These are phyloP conservation scores for Bombus soroeensis DNA, from an alignment of 1,140 invertebrate genomes.

Conservation along the genomic window DNA sequence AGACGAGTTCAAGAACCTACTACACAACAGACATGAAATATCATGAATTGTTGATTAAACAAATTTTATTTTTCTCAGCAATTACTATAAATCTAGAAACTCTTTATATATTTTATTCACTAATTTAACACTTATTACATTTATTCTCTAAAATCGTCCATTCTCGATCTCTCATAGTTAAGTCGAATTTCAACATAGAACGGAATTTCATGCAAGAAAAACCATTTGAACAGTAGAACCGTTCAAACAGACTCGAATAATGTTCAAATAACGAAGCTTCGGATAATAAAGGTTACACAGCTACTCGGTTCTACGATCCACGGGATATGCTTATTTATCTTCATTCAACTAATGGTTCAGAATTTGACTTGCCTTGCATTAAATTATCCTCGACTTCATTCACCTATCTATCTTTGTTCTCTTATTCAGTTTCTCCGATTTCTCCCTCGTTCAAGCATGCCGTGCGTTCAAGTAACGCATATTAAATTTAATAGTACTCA, in stretches of 20 bases:
- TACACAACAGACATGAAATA: not conserved
- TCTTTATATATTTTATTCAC: not conserved
- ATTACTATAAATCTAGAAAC: not conserved
- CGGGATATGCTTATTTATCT: constrained; percentile 7
- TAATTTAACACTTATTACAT: too few relatives aligned
- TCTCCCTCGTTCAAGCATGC: not conserved
- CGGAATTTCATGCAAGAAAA: not conserved
- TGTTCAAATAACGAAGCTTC: constrained; percentile 1
- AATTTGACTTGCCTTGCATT: not conserved
- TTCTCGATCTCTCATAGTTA: not conserved
- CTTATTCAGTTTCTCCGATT: not conserved
- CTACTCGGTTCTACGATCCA: not conserved
- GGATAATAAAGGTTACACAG: constrained; percentile 9
- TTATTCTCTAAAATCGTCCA: not conserved
- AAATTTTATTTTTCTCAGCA: not conserved
- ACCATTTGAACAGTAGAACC: too few relatives aligned
- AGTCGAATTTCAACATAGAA: not conserved
- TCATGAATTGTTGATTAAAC: not conserved
- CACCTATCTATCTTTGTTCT: too few relatives aligned
- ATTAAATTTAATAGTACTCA: constrained; percentile 67
- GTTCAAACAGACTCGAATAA: too few relatives aligned
- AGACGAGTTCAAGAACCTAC: not conserved
- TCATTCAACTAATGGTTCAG: not conserved
- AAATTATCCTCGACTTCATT: not conserved
- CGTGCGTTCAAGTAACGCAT: not conserved